Evolutionary conservation across 2,797 vertebrate genomes (phyloP).

Genomic region (Okamejei kenojei): DNA sequence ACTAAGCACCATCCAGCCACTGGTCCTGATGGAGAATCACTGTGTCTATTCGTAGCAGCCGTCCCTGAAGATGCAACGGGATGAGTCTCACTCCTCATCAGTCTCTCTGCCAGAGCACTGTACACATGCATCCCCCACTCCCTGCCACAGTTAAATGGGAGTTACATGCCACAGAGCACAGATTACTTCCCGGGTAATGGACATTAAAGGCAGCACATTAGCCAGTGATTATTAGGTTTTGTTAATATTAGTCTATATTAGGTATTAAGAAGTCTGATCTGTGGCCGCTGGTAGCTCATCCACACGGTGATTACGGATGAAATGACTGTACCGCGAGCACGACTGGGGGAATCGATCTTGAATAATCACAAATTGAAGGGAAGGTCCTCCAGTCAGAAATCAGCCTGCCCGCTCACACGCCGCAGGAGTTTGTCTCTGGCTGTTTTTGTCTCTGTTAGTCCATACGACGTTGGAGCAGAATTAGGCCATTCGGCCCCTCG

Average conservation of each 20-base stretch:
- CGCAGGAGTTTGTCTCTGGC: background rate
- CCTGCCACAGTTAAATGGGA: background rate
- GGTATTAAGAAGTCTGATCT: conserved; percentile 1
- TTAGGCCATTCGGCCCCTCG: too few relatives aligned
- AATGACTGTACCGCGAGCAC: background rate
- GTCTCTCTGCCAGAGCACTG: background rate
- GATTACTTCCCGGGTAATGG: background rate
- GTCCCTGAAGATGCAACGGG: background rate
- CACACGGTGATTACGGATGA: background rate
- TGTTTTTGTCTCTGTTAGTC: background rate
- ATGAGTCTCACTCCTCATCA: background rate
- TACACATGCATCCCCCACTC: background rate
- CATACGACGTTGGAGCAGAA: too few relatives aligned
- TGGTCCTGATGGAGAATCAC: too few relatives aligned
- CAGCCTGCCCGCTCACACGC: background rate
- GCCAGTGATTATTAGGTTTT: background rate
- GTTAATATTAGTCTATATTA: conserved; percentile 28
- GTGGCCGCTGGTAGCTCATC: background rate
- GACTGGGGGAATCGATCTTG: conserved; percentile 13
- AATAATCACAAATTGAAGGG: conserved; percentile 11
- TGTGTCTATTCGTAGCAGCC: too few relatives aligned
- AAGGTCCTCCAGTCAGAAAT: conserved; percentile 18
- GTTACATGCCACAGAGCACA: background rate
- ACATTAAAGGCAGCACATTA: conserved; percentile 21
- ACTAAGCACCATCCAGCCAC: too few relatives aligned